Evolutionary conservation across 2,888 invertebrate genomes (phyloP).

Genomic region (Hemithea aestivaria): DNA sequence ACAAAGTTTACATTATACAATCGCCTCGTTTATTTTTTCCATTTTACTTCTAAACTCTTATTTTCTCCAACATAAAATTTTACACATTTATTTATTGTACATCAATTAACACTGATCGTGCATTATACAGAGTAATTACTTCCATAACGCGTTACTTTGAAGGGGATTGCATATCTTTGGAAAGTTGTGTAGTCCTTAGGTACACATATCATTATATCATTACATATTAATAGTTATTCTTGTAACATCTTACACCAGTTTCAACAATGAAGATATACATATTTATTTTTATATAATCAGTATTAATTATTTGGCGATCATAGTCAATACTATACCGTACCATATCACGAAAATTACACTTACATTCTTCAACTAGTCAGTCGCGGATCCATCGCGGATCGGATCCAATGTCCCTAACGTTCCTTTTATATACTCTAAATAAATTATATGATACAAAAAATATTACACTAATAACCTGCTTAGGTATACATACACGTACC

Average conservation of each 20-base stretch:
- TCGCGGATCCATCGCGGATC: constrained; percentile 65
- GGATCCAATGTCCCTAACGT: constrained; percentile 69
- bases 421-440: constrained; percentile 68
- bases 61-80: constrained; percentile 60
- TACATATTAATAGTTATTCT: constrained; percentile 34
- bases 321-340: constrained; percentile 71
- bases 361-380: constrained; percentile 76
- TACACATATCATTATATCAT: constrained; percentile 21
- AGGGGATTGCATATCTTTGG: constrained; percentile 54
- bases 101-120: constrained; percentile 66
- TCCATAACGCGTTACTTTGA: constrained; percentile 35
- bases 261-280: constrained; percentile 62
- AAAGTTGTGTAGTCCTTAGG: constrained; percentile 34
- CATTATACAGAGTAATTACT: constrained; percentile 36
- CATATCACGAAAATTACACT: constrained; percentile 73
- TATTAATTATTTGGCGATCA: constrained; percentile 75
- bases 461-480: constrained; percentile 66
- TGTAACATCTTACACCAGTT: constrained; percentile 60
- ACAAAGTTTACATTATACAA: constrained; percentile 56
- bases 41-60: constrained; percentile 62
- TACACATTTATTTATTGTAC: constrained; percentile 68
- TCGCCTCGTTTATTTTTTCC: constrained; percentile 68
- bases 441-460: constrained; percentile 79
- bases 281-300: constrained; percentile 40
- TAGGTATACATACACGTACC: constrained; percentile 58